These are phyloP conservation scores for Podarcis siculus DNA, from an alignment of 2,797 vertebrate species.

Conservation along the genomic window DNA sequence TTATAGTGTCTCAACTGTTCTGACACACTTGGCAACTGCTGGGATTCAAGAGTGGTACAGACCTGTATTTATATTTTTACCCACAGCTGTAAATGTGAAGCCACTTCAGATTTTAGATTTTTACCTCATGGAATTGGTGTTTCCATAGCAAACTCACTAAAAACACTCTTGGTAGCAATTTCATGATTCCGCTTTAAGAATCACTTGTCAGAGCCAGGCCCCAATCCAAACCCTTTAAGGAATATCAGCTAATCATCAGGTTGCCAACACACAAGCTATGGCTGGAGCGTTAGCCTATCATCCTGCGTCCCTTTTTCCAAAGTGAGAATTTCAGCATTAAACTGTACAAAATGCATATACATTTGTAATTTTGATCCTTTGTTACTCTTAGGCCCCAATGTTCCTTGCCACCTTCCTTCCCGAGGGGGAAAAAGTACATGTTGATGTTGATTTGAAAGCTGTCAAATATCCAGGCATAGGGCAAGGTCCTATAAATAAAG, in stretches of 20 bases:
- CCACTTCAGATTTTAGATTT: conserved; percentile 38
- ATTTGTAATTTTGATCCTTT: not conserved
- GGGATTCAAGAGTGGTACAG: conserved; percentile 1
- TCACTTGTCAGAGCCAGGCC: not conserved
- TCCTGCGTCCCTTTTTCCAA: not conserved
- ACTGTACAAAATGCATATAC: not conserved
- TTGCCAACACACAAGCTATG: not conserved
- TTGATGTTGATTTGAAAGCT: not conserved
- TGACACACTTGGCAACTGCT: conserved; percentile 31
- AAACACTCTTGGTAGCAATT: not conserved
- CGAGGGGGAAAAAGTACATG: not conserved
- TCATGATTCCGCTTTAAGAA: conserved; percentile 23
- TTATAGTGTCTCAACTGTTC: conserved; percentile 73
- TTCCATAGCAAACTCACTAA: conserved; percentile 26
- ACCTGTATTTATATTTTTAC: conserved; percentile 25
- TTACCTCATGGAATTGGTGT: not conserved
- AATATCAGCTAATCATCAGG: not conserved
- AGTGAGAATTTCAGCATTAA: no score
- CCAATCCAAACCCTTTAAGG: not conserved
- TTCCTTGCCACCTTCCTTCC: not conserved
- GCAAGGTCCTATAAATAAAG: no score
- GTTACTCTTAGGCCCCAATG: no score
- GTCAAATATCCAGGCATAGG: not conserved
- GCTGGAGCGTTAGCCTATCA: not conserved
- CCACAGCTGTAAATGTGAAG: conserved; percentile 24